These are phyloP conservation scores for Probaryconus sp. DNA, from an alignment of 1,140 invertebrate genomes.

Conservation along the genomic window DNA sequence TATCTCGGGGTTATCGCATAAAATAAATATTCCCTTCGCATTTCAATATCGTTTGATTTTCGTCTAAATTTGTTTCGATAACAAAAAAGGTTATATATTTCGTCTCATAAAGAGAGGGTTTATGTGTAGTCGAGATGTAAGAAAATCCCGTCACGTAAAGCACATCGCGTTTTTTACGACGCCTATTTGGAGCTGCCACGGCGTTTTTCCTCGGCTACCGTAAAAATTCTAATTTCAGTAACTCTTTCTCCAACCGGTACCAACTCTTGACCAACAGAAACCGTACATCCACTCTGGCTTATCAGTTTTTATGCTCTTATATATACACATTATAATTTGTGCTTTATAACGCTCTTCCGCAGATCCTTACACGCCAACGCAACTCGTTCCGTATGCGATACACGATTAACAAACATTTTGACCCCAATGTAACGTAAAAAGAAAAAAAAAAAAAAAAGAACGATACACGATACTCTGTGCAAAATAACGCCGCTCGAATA, in stretches of 20 bases:
- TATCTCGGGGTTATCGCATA: no score
- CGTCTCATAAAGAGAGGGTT: constrained; percentile 29
- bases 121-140: constrained; percentile 37
- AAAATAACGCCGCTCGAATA: no score
- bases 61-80: constrained; percentile 1
- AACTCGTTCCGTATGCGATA: constrained; percentile 8
- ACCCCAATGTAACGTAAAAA: no score
- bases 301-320: constrained; percentile 51
- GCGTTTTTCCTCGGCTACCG: constrained; percentile 37
- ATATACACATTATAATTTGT: constrained; percentile 57
- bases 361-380: constrained; percentile 5
- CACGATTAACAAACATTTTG: constrained; percentile 26
- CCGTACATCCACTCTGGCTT: constrained; percentile 38
- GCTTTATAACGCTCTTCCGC: constrained; percentile 34
- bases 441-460: no score
- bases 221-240: constrained; percentile 61
- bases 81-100: constrained; percentile 8
- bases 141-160: constrained; percentile 55
- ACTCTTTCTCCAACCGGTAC: constrained; percentile 39
- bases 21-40: no score
- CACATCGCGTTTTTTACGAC: constrained; percentile 52
- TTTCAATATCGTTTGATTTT: constrained; percentile 1
- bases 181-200: constrained; percentile 38
- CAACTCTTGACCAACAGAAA: constrained; percentile 24
- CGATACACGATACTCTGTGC: no score